Conservation (phyloP, 2,113 vertebrate genomes). For the Zootoca vivipara region DNA sequence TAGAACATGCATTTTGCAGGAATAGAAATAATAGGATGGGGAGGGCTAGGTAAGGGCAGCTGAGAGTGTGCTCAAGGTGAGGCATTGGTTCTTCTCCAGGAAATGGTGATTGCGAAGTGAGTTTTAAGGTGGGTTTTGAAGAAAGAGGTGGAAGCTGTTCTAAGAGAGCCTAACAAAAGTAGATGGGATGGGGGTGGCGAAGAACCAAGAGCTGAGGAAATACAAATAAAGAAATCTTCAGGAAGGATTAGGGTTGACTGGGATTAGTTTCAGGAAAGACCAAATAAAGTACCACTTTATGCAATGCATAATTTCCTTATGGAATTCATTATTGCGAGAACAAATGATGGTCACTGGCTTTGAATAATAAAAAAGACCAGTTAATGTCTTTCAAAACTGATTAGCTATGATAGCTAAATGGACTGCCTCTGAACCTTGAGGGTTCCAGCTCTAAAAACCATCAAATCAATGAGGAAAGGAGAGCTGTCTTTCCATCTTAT, state of each 20-base stretch:
- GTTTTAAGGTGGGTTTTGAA: no score
- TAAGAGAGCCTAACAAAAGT: no score
- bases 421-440: no score
- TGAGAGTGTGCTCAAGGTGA: not conserved
- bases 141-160: no score
- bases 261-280: not conserved
- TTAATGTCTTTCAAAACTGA: not conserved
- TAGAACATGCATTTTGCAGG: no score
- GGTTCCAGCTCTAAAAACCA: no score
- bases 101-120: no score
- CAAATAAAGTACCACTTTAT: no score
- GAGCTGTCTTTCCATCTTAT: not conserved
- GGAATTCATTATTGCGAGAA: not conserved
- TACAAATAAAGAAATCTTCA: no score
- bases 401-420: not conserved
- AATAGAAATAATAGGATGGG: not conserved
- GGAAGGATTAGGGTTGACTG: not conserved
- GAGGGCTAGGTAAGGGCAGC: not conserved
- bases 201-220: no score
- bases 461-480: not conserved
- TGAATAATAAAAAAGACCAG: not conserved
- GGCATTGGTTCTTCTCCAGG: not conserved
- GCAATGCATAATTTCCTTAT: not conserved
- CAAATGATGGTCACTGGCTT: not conserved
- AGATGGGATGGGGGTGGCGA: no score